Percentiles rank a stretch among this genome's conserved stretches.
Conservation (phyloP, 1,140 invertebrate genomes). For the Leptonema lineaticorne region DNA sequence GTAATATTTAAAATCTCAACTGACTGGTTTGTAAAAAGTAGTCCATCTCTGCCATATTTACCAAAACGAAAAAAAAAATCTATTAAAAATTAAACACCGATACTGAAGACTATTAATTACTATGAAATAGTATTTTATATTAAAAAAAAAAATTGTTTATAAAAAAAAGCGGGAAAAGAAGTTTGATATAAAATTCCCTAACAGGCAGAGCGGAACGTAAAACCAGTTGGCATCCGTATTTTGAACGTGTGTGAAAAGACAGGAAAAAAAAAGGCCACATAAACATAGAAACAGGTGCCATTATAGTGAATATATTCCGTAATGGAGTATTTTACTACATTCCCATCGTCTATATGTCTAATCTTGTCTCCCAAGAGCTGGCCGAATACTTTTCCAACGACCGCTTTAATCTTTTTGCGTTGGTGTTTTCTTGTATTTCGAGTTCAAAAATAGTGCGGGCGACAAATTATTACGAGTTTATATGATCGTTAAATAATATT, state of each 20-base stretch:
- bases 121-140: too few relatives aligned
- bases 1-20: too few relatives aligned
- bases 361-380: neutral
- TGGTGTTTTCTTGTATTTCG: too few relatives aligned
- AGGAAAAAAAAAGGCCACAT: constrained; percentile 13
- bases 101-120: too few relatives aligned
- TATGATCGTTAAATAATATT: neutral
- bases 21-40: too few relatives aligned
- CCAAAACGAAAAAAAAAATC: too few relatives aligned
- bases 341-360: neutral
- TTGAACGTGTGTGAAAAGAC: too few relatives aligned
- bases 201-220: constrained; percentile 21
- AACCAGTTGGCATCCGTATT: constrained; percentile 21
- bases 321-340: neutral
- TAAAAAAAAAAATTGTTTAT: constrained; percentile 2
- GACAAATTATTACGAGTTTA: neutral
- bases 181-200: neutral
- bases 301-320: neutral
- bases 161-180: too few relatives aligned
- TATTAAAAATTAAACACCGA: too few relatives aligned
- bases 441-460: too few relatives aligned
- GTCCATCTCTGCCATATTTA: too few relatives aligned
- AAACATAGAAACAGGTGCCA: constrained; percentile 1
- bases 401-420: neutral
- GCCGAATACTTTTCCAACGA: neutral